Evolutionary conservation across 2,888 invertebrate genomes (phyloP).

Genomic region (Sacculina carcini): DNA sequence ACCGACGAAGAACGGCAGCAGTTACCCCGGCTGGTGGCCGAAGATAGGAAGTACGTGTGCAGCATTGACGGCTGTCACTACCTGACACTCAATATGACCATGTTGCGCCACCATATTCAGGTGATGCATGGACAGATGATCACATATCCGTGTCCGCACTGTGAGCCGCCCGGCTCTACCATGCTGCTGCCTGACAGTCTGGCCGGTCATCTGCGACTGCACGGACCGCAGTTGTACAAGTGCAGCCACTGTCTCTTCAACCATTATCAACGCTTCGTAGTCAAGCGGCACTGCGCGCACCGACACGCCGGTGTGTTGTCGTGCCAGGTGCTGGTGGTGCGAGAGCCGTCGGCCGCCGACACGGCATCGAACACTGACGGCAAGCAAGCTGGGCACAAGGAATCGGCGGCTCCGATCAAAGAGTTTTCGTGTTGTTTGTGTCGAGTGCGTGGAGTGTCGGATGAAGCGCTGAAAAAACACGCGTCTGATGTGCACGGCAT

Average conservation of each 20-base stretch:
- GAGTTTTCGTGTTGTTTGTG: conserved; percentile 42
- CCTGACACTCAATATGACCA: conserved; percentile 39
- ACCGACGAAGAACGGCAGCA: conserved; percentile 10
- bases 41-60: conserved; percentile 36
- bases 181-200: conserved; percentile 29
- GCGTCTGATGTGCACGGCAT: conserved; percentile 32
- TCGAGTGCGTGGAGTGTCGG: conserved; percentile 30
- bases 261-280: conserved; percentile 30
- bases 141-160: conserved; percentile 41
- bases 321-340: conserved; percentile 23
- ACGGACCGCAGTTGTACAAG: conserved; percentile 41
- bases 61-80: conserved; percentile 41
- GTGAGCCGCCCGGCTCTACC: conserved; percentile 25
- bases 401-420: background rate
- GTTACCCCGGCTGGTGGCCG: conserved; percentile 27
- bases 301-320: conserved; percentile 28
- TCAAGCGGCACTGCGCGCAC: conserved; percentile 38
- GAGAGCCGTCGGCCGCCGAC: conserved; percentile 20
- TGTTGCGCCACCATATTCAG: conserved; percentile 41
- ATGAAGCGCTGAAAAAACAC: conserved; percentile 33
- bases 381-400: background rate
- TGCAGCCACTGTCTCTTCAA: conserved; percentile 40
- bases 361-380: conserved; percentile 2
- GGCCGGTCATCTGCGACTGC: conserved; percentile 42
- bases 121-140: conserved; percentile 36